phyloP scores from a whole-genome alignment of 2,113 vertebrate genomes.

The Nansenia antarctica region DNA sequence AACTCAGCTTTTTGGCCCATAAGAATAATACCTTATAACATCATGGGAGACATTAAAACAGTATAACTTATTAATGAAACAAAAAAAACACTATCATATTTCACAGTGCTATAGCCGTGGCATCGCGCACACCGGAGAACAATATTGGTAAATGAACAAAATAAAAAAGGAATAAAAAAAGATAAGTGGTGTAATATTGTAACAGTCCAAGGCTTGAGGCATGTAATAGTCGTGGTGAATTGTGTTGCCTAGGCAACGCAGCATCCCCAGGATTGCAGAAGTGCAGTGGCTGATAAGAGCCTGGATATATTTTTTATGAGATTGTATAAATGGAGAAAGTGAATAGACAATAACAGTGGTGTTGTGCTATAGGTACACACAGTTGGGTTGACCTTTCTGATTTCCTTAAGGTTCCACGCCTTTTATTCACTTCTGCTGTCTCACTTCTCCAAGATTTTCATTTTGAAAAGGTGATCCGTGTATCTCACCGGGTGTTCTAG shows the following conservation, averaged over 20 bases:
- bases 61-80: slow-evolving; percentile 39
- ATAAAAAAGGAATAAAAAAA: slow-evolving; percentile 49
- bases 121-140: slow-evolving; percentile 34
- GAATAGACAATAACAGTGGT: slow-evolving; percentile 34
- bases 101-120: slow-evolving; percentile 20
- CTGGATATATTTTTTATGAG: slow-evolving; percentile 77
- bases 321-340: slow-evolving; percentile 67
- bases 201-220: slow-evolving; percentile 55
- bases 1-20: no score
- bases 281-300: slow-evolving; percentile 48
- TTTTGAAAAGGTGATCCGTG: no score
- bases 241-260: slow-evolving; percentile 80
- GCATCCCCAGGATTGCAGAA: slow-evolving; percentile 66
- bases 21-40: no score
- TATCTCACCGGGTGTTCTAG: no score
- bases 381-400: no score
- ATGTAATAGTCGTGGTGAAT: slow-evolving; percentile 71
- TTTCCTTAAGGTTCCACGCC: no score
- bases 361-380: slow-evolving; percentile 55
- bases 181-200: slow-evolving; percentile 66
- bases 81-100: slow-evolving; percentile 6
- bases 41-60: background rate
- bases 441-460: no score
- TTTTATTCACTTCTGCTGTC: no score
- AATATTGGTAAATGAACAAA: slow-evolving; percentile 51